A percentile compares a stretch with the other conserved stretches of the same genome.
phyloP scores from a whole-genome alignment of 2,113 vertebrate genomes.

The Piaya cayana region DNA sequence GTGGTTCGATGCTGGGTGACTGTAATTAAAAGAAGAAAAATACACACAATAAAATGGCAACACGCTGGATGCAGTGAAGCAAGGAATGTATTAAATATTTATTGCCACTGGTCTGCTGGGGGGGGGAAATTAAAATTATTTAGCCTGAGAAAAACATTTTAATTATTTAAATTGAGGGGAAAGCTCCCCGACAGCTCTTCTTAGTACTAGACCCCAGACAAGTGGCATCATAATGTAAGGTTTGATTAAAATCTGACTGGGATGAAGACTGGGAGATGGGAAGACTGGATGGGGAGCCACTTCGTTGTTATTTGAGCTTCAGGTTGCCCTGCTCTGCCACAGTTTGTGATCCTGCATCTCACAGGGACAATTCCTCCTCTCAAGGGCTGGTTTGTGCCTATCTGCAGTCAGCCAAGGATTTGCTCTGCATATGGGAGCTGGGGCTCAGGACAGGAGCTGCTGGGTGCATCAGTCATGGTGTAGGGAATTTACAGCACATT shows the following conservation, averaged over 20 bases:
- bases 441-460: not conserved
- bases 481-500: not conserved
- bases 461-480: rapidly evolving
- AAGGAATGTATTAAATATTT: slow-evolving; percentile 47
- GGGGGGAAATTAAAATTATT: not conserved
- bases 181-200: slow-evolving; percentile 10
- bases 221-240: slow-evolving; percentile 1
- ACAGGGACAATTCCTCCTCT: not conserved
- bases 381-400: not conserved
- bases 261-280: not conserved
- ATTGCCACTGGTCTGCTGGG: not conserved
- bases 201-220: slow-evolving; percentile 11
- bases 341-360: not conserved
- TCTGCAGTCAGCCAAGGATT: not conserved
- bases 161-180: slow-evolving; percentile 66
- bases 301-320: rapidly evolving
- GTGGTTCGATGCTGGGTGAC: not conserved
- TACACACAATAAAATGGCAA: slow-evolving; percentile 45
- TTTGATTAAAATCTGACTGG: slow-evolving; percentile 36
- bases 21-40: slow-evolving; percentile 71
- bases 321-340: not conserved
- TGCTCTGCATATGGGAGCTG: not conserved
- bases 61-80: not conserved
- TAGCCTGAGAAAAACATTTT: slow-evolving; percentile 48
- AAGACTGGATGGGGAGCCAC: not conserved